Conservation (phyloP, 37 sponge, comb jelly and placozoan species). For the Aplysina aerophoba region DNA sequence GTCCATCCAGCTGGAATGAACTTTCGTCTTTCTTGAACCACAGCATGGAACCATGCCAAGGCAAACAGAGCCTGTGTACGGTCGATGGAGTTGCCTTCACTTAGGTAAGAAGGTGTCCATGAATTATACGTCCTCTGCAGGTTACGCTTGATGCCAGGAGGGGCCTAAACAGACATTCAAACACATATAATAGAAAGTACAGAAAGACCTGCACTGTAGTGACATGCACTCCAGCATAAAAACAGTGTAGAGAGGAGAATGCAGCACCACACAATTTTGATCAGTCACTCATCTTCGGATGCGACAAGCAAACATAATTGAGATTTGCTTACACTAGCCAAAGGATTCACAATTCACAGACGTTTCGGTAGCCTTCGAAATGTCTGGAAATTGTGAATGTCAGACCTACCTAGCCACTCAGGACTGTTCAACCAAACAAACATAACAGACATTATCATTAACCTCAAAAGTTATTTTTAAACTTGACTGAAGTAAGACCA, state of each 20-base stretch:
- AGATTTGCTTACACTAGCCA: too few relatives aligned
- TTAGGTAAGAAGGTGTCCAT: constrained; percentile 86
- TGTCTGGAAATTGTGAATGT: too few relatives aligned
- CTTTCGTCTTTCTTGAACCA: constrained; percentile 94
- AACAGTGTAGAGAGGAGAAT: too few relatives aligned
- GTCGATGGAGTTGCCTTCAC: constrained; percentile 50
- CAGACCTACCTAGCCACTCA: not conserved
- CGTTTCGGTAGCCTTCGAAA: too few relatives aligned
- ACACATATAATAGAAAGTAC: not conserved
- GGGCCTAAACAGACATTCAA: constrained; percentile 54
- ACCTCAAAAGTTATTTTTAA: constrained; percentile 88
- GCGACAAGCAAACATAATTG: too few relatives aligned
- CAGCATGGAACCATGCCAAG: constrained; percentile 98
- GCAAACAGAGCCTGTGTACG: constrained; percentile 88
- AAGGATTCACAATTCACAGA: too few relatives aligned
- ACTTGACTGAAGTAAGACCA: constrained; percentile 86
- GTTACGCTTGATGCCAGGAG: constrained; percentile 95
- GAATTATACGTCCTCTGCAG: constrained; percentile 89
- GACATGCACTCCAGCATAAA: too few relatives aligned
- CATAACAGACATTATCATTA: not conserved
- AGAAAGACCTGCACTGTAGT: too few relatives aligned
- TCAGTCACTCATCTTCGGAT: too few relatives aligned
- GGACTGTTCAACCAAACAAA: not conserved
- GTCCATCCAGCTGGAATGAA: constrained; percentile 98
- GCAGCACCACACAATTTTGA: too few relatives aligned